Percentiles rank a stretch among this genome's conserved stretches.
Conservation (phyloP, 2,113 vertebrate species). For the Paedocypris sp. region DNA sequence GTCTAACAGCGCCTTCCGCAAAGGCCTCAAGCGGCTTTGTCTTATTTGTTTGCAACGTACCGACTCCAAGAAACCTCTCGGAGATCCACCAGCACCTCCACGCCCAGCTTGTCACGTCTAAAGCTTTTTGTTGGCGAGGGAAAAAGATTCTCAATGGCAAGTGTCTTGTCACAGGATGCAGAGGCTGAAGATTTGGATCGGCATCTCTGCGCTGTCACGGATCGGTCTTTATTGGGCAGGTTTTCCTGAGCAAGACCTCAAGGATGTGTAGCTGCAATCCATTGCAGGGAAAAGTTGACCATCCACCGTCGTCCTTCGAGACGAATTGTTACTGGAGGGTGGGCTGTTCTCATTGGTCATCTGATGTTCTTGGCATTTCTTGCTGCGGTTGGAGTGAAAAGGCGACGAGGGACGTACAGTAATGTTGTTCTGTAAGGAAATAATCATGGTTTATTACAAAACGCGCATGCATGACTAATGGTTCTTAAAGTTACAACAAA, state of each 20-base stretch:
- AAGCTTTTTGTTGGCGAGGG: conserved; percentile 13
- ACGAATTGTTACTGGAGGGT: background rate
- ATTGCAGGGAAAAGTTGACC: background rate
- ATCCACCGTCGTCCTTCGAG: background rate
- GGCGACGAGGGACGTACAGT: background rate
- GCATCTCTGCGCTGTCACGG: conserved; percentile 1
- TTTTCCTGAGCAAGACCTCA: background rate
- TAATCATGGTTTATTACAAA: too few relatives aligned
- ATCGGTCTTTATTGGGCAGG: background rate
- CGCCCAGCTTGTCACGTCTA: conserved; percentile 64
- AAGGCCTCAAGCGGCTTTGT: conserved; percentile 88
- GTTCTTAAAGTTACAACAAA: background rate
- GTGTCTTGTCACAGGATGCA: background rate
- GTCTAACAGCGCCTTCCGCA: conserved; percentile 95
- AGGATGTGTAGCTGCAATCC: background rate
- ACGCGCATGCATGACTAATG: background rate
- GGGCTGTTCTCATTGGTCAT: background rate
- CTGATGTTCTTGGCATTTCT: background rate
- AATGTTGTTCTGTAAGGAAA: background rate
- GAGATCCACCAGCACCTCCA: conserved; percentile 55
- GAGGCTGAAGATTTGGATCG: background rate
- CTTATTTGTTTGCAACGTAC: conserved; percentile 73
- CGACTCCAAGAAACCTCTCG: conserved; percentile 64
- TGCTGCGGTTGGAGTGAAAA: background rate
- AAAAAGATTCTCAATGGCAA: background rate